Base-by-base conservation (phyloP, 2,888 invertebrate species). In the Globia sparganii region DNA sequence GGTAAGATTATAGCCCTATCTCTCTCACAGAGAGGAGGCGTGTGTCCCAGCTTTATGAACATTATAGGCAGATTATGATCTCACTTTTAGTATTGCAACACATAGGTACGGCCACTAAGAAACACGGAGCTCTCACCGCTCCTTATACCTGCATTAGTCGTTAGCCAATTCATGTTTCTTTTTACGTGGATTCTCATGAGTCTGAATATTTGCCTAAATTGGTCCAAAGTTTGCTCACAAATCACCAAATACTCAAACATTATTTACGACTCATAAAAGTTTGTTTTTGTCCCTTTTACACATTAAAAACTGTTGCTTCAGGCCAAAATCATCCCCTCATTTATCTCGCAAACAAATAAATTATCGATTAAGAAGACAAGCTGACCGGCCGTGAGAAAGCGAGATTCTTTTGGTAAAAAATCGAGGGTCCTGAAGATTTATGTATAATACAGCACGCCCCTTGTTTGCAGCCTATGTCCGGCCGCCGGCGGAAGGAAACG, bases 311-410 rank as follows among this genome's bases (percentile, higher is more conserved):
- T 46, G n/a, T 74, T 64, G 9, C 28, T 37, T 59, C 2, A 43
- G 25, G 37, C 73, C 4, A 75, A 79, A 76, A 74, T 58, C 80
- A 74, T 76, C 81, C 85, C 85, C 71, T 65, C 64, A 76, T 83
- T 75, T 75, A 78, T 76, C 69, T 70, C 65, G 46, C 64, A 78
- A 82, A 82, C 83, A 86, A 68, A 86, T 88, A 87, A 88, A 88
- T 87, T 85, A 86, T 83, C 80, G 73, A 81, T 80, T 77, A 77
- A 72, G 75, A 65, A 77, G 67, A 73, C 79, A 64, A 59, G 73
- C 68, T 86, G 86, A 78, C 81, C 84, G 75, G 28, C 64, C 87
- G 86, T 86, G 88, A 86, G 86, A 86, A 86, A 73, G 61, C 61
- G 46, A 67, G 72, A 62, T 65, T 72, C 34, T 61, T 70, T 61